Conservation (phyloP, 2,888 invertebrate genomes). For the Nyleta sp. region DNA sequence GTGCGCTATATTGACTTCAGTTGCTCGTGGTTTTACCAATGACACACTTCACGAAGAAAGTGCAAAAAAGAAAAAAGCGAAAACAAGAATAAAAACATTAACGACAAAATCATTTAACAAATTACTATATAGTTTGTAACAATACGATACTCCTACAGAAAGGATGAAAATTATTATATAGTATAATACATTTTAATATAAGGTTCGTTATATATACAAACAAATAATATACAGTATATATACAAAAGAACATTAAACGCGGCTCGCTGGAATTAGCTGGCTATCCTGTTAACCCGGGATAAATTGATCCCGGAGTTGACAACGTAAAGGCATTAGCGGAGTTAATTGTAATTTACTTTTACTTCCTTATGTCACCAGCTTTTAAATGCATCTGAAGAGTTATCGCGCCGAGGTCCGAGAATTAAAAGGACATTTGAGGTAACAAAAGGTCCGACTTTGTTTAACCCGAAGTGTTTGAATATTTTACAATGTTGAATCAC, state of each 20-base stretch:
- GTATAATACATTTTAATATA: no score
- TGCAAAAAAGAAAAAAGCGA: conserved; percentile 36
- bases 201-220: no score
- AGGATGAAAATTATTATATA: no score
- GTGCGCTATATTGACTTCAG: conserved; percentile 59
- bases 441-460: conserved; percentile 8
- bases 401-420: conserved; percentile 23
- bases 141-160: no score
- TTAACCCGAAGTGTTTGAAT: conserved; percentile 14
- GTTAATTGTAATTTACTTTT: conserved; percentile 54
- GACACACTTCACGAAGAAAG: conserved; percentile 52
- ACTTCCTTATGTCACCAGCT: conserved; percentile 46
- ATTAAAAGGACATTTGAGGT: conserved; percentile 20
- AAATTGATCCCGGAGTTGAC: conserved; percentile 41
- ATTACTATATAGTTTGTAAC: conserved; percentile 2
- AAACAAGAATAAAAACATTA: no score
- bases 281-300: no score
- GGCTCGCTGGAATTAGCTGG: no score
- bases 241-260: no score
- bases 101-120: not conserved
- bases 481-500: no score
- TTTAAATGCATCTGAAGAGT: conserved; percentile 50
- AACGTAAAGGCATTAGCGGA: conserved; percentile 41
- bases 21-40: conserved; percentile 55
- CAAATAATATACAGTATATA: no score